Evolutionary conservation across 2,113 vertebrate genomes (phyloP), one percentile per base, ranked within the genome.

Genomic region (Entelurus aequoreus): DNA sequence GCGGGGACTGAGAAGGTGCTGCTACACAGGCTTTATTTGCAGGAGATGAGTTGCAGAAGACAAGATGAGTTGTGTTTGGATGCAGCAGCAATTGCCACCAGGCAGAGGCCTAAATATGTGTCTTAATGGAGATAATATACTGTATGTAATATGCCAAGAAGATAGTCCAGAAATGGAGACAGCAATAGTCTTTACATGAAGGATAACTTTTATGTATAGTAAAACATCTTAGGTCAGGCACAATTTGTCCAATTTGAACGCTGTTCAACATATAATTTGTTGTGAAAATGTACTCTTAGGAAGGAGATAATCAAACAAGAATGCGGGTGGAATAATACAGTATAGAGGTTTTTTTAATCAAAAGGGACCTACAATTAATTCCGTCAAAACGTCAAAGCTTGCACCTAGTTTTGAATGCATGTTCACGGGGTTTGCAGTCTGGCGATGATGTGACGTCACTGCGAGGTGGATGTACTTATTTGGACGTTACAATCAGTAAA

Each of bases 11-110:
- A 69, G 66, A 79, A 62, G 79, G 74, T 71, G 78, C 72, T 68
- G 75, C 61, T 59, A 66, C 57, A 51, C 72, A 81, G 75, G 78
- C 78, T 86, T 65, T 57, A 74, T 68, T 69, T 80, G 75, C 72
- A 75, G 77, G 73, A 86, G 83, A 88, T 83, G 84, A 86, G 89
- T 87, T 89, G 86, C 86, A 83, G 16, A 68, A 55, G 77, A 87
- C 81, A 74, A 72, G 62, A 82, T 77, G 65, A 46, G 54, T 71
- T 71, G 76, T 65, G 83, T 86, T 84, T 71, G 75, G 77, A 73
- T 81, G 74, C 70, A 58, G 63, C 58, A 63, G 68, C 65, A 58
- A 74, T 52, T 47, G 55, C 61, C 19, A 36, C 5, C 62, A 69
- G 60, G 52, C 76, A 68, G 48, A 61, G 65, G 71, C 73, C 60